These are phyloP conservation scores for Rhizomys pruinosus DNA, from an alignment of 2,113 vertebrate species.

Conservation along the genomic window DNA sequence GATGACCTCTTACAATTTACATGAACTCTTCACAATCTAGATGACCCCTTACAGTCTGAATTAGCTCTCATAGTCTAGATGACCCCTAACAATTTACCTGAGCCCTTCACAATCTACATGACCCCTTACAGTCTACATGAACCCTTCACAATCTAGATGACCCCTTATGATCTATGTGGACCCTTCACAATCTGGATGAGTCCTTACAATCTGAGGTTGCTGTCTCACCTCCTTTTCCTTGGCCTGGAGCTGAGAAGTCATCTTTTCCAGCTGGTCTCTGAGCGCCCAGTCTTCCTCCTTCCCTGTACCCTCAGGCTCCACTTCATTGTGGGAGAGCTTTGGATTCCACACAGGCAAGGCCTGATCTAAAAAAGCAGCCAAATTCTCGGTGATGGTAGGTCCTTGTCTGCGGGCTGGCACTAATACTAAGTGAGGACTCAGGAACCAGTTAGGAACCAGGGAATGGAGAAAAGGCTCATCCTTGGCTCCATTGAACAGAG, in stretches of 20 bases:
- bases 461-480: not conserved
- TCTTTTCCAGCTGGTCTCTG: conserved; percentile 82
- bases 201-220: not conserved
- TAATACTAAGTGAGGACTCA: not conserved
- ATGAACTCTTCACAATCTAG: not conserved
- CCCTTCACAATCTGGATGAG: not conserved
- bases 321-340: conserved; percentile 71
- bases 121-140: not conserved
- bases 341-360: conserved; percentile 73
- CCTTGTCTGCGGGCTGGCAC: not conserved
- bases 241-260: conserved; percentile 79
- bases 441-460: not conserved
- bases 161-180: no score
- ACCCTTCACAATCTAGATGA: not conserved
- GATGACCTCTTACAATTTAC: not conserved
- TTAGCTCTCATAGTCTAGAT: not conserved
- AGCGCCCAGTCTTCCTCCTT: conserved; percentile 71
- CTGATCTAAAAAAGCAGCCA: conserved; percentile 86
- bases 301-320: conserved; percentile 69
- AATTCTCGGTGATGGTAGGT: conserved; percentile 76
- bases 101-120: not conserved
- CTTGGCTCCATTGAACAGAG: not conserved
- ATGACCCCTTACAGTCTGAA: not conserved
- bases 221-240: conserved; percentile 88
- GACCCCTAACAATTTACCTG: not conserved